Percentiles rank a stretch among this genome's conserved stretches.
These are phyloP conservation scores for Dicrostonyx torquatus DNA, from an alignment of 2,797 vertebrate species.

Conservation along the genomic window DNA sequence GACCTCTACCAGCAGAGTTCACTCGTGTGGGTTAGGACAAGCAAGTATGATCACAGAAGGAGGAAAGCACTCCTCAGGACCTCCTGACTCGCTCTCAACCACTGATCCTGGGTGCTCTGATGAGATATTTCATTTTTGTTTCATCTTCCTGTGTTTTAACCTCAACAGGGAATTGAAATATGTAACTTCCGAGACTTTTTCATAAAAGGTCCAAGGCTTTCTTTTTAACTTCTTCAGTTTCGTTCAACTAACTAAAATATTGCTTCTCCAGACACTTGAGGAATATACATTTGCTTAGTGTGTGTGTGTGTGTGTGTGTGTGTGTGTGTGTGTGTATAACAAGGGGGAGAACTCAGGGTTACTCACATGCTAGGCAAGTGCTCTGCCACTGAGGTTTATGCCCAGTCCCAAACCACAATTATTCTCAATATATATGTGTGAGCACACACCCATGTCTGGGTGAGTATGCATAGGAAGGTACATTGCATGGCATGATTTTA, in stretches of 20 bases:
- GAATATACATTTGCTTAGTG: constrained; percentile 31
- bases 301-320: not conserved
- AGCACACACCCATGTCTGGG: not conserved
- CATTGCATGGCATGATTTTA: not conserved
- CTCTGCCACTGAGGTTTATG: not conserved
- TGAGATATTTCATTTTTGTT: not conserved
- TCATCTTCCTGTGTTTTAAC: not conserved
- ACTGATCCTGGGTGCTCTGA: not conserved
- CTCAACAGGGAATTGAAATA: not conserved
- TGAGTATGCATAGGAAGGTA: not conserved
- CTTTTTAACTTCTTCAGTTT: not conserved
- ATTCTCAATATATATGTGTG: not conserved
- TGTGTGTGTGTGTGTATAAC: not conserved
- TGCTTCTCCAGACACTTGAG: not conserved
- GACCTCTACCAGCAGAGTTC: not conserved
- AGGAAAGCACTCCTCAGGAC: not conserved
- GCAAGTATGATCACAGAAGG: not conserved
- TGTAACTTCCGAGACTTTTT: not conserved
- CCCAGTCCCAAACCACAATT: not conserved
- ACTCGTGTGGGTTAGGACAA: not conserved
- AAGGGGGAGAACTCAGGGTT: not conserved
- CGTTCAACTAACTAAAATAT: constrained; percentile 9
- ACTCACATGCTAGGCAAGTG: not conserved
- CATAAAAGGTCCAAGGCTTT: not conserved
- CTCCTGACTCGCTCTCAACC: not conserved